phyloP scores from a whole-genome alignment of 2,888 invertebrate genomes.

The Limulus polyphemus region DNA sequence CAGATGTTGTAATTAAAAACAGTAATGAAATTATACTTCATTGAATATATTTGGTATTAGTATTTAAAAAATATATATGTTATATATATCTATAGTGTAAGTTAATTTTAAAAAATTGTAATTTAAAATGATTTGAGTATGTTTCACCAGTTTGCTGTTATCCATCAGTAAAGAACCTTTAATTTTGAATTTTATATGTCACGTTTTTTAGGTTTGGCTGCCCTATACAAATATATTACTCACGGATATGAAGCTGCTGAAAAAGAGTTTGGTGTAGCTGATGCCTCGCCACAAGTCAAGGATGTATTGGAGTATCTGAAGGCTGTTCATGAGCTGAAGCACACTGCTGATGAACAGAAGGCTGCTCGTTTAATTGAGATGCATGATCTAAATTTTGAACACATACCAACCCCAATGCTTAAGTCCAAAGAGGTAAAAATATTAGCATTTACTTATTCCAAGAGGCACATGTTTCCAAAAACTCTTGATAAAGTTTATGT shows the following conservation, averaged over 20 bases:
- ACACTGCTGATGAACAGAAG: conserved; percentile 26
- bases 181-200: not conserved
- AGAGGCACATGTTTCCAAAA: too few species aligned
- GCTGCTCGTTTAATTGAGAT: conserved; percentile 44
- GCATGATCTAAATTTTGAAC: conserved; percentile 49
- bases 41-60: too few species aligned
- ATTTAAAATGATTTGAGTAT: too few species aligned
- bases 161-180: not conserved
- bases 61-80: too few species aligned
- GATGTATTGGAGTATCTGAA: conserved; percentile 29
- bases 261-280: conserved; percentile 10
- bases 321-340: conserved; percentile 31
- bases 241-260: conserved; percentile 28
- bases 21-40: too few species aligned
- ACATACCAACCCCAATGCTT: conserved; percentile 53
- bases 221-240: conserved; percentile 29
- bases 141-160: not conserved
- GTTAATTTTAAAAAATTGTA: too few species aligned
- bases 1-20: too few species aligned
- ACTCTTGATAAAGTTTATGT: too few species aligned
- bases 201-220: conserved; percentile 29
- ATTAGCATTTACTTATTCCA: too few species aligned
- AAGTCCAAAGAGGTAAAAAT: conserved; percentile 47
- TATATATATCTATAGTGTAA: too few species aligned
- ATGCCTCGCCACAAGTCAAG: conserved; percentile 13